These are phyloP conservation scores for Thera obeliscata DNA, from an alignment of 2,888 invertebrate genomes.

Conservation along the genomic window DNA sequence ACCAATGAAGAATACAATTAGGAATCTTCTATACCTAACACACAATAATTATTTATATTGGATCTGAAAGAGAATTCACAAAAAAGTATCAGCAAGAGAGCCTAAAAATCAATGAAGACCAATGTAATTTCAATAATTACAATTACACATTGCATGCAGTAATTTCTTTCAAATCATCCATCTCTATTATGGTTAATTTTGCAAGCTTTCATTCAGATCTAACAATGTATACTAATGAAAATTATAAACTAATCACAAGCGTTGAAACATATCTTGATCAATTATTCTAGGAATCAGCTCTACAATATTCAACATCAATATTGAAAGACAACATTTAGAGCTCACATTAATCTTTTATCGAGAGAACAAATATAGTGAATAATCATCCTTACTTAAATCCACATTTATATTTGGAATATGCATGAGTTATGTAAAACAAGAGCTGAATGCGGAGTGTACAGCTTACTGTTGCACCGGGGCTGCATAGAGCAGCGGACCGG, in stretches of 20 bases:
- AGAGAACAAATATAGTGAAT: slow-evolving; percentile 36
- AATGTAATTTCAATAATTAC: slow-evolving; percentile 38
- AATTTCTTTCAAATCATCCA: slow-evolving; percentile 45
- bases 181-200: slow-evolving; percentile 54
- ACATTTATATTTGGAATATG: slow-evolving; percentile 46
- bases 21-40: slow-evolving; percentile 62
- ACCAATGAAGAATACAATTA: slow-evolving; percentile 62
- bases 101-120: slow-evolving; percentile 32
- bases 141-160: slow-evolving; percentile 27
- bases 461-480: slow-evolving; percentile 90
- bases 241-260: slow-evolving; percentile 51
- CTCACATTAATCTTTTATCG: slow-evolving; percentile 40
- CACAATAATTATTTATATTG: slow-evolving; percentile 67
- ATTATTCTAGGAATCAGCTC: slow-evolving; percentile 44
- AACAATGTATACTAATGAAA: slow-evolving; percentile 57
- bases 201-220: slow-evolving; percentile 78
- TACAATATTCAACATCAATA: slow-evolving; percentile 58
- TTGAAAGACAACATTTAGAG: slow-evolving; percentile 44
- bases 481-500: slow-evolving; percentile 84
- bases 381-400: slow-evolving; percentile 40
- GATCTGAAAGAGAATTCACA: slow-evolving; percentile 79
- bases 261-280: slow-evolving; percentile 49
- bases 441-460: slow-evolving; percentile 26
- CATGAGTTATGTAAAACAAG: slow-evolving; percentile 34
- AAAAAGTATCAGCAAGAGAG: slow-evolving; percentile 54